Evolutionary conservation across 2,797 vertebrate species (phyloP).

Genomic region (Myotis planiceps): DNA sequence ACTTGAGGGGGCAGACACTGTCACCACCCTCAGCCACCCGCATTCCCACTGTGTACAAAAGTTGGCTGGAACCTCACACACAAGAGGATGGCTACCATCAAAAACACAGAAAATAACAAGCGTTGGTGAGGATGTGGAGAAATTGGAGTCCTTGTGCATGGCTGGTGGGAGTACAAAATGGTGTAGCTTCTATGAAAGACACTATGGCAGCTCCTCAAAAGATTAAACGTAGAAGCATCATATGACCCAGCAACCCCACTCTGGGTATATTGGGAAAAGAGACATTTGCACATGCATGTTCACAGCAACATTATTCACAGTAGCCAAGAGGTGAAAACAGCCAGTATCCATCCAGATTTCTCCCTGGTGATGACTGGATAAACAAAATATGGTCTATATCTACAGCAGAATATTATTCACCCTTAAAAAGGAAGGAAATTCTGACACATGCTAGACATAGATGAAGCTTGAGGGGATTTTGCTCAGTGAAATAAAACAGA

Average conservation of each 20-base stretch:
- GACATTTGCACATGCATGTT: not conserved
- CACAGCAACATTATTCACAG: not conserved
- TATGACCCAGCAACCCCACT: not conserved
- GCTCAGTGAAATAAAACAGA: not conserved
- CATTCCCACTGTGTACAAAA: not conserved
- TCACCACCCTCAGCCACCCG: not conserved
- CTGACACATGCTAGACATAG: not conserved
- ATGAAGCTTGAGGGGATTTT: not conserved
- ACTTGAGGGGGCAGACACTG: not conserved
- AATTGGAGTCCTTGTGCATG: not conserved
- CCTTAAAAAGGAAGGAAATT: not conserved
- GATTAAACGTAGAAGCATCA: not conserved
- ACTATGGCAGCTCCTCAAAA: not conserved
- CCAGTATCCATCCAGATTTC: no score
- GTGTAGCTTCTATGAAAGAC: not conserved
- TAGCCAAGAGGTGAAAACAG: no score
- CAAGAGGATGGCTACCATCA: not conserved
- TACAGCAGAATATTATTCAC: not conserved
- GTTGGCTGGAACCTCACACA: not conserved
- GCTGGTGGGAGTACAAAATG: not conserved
- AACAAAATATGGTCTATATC: not conserved
- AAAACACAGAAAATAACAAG: not conserved
- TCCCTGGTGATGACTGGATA: no score
- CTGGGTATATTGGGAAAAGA: not conserved
- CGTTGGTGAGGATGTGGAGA: not conserved